These are phyloP conservation scores for Eurystomus glaucurus DNA, from an alignment of 2,797 vertebrate species.

Conservation along the genomic window DNA sequence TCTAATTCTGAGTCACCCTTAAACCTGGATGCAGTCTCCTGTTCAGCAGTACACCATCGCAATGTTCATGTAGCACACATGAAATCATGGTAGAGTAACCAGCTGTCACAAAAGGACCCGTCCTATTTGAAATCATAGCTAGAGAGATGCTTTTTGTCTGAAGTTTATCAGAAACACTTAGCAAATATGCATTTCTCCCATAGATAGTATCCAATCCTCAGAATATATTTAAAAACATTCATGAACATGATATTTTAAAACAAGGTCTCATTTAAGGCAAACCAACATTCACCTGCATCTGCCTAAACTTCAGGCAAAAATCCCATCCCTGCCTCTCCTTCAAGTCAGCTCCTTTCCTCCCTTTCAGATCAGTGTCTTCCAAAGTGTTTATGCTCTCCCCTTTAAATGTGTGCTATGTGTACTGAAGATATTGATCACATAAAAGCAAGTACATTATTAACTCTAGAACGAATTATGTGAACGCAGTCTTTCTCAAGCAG, in stretches of 20 bases:
- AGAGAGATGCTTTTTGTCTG: neutral
- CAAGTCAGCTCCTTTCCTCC: neutral
- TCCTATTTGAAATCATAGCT: neutral
- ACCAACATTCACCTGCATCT: neutral
- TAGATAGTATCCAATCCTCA: neutral
- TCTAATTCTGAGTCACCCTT: neutral
- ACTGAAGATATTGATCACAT: neutral
- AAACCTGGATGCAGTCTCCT: neutral
- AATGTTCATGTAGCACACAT: neutral
- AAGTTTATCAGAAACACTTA: neutral
- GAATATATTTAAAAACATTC: neutral
- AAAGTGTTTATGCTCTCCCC: neutral
- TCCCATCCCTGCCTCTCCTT: rapidly evolving
- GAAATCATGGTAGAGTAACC: neutral
- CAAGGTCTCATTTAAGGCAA: neutral
- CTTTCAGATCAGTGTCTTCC: neutral
- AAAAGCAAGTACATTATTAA: neutral
- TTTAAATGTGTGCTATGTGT: neutral
- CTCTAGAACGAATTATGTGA: neutral
- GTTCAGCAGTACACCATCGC: neutral
- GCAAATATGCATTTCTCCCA: neutral
- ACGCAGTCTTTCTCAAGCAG: neutral
- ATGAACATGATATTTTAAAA: neutral
- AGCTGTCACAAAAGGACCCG: neutral
- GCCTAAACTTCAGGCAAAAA: neutral